These are phyloP conservation scores for Atractosteus spatula DNA, from an alignment of 2,113 vertebrate genomes.

Conservation along the genomic window DNA sequence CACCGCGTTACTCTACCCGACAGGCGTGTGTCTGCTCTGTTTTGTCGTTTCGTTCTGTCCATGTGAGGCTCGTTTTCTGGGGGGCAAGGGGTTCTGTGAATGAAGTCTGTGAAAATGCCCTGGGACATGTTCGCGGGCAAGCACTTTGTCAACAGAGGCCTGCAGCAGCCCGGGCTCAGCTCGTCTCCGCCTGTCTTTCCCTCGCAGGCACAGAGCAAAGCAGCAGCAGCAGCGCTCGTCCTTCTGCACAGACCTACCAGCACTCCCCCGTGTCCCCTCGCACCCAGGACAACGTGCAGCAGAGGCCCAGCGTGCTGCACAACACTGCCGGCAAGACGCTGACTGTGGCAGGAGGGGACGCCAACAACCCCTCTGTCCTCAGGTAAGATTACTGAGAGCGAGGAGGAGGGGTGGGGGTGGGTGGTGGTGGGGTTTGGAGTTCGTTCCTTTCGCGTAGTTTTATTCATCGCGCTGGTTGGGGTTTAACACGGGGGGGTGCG, in stretches of 20 bases:
- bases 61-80: no score
- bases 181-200: neutral
- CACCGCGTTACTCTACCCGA: no score
- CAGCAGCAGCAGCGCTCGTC: slow-evolving; percentile 63
- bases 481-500: no score
- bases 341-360: slow-evolving; percentile 65
- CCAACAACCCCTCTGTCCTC: slow-evolving; percentile 77
- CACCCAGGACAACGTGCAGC: slow-evolving; percentile 86
- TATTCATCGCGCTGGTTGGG: no score
- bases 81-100: no score
- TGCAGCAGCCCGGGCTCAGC: no score
- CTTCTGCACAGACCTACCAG: slow-evolving; percentile 78
- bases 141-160: no score
- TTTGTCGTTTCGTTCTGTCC: no score
- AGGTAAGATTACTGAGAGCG: slow-evolving; percentile 59
- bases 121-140: no score
- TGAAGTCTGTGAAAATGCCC: no score
- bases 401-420: neutral
- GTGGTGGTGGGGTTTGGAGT: no score
- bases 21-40: neutral
- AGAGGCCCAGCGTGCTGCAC: slow-evolving; percentile 93
- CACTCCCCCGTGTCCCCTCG: slow-evolving; percentile 89
- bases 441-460: no score
- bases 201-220: slow-evolving; percentile 85
- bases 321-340: slow-evolving; percentile 85